These are phyloP conservation scores for Epicampocera succincta DNA, from an alignment of 2,888 invertebrate genomes.

Conservation along the genomic window DNA sequence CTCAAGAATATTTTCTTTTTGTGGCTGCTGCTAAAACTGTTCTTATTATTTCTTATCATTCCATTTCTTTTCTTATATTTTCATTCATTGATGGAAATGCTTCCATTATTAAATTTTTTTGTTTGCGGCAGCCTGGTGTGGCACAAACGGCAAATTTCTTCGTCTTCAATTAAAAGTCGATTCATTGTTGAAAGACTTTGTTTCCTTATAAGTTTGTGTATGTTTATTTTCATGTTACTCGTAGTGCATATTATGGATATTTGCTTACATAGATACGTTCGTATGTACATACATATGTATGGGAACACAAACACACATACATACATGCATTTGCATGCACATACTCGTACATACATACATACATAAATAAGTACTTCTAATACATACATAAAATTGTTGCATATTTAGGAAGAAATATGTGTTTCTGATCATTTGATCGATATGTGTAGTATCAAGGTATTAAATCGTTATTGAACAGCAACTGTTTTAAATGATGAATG, in stretches of 20 bases:
- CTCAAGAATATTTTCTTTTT: constrained; percentile 50
- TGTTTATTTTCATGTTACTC: constrained; percentile 18
- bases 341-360: neutral
- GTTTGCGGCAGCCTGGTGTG: constrained; percentile 25
- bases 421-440: neutral
- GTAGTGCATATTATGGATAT: constrained; percentile 38
- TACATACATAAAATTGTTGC: neutral
- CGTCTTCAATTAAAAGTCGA: constrained; percentile 58
- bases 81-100: constrained; percentile 39
- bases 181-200: constrained; percentile 31
- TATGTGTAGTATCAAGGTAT: neutral
- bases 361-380: too few species aligned
- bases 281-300: constrained; percentile 7
- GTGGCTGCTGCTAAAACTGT: neutral
- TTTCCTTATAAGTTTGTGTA: constrained; percentile 12
- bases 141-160: constrained; percentile 28
- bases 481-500: too few species aligned
- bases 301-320: too few species aligned
- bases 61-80: constrained; percentile 19
- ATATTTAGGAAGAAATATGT: neutral
- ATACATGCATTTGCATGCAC: neutral
- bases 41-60: constrained; percentile 53
- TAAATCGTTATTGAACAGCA: too few species aligned
- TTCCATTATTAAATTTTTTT: constrained; percentile 30
- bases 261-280: too few species aligned